Evolutionary conservation across 1,140 invertebrate genomes (phyloP), one percentile per base, ranked within the genome.

Genomic region (Temnothorax longispinosus): DNA sequence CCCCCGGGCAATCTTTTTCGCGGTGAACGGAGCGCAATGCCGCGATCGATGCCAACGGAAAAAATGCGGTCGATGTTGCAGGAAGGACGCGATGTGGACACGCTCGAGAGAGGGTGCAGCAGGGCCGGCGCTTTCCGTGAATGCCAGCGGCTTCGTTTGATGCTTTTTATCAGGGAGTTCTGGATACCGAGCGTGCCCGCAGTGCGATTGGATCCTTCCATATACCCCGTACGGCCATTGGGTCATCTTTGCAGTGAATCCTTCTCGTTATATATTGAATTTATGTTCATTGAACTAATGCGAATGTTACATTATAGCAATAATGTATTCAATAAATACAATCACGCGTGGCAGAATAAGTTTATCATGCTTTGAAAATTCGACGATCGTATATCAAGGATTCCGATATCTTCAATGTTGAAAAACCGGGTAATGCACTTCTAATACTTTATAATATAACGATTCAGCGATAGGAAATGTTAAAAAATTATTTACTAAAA

Each of bases 111-210:
- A 88, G 89, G 89, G 89, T 91, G 89, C 89, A 88, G 80, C 72
- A 88, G 90, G 76, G 77, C 69, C 90, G 87, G 58, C 80, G 89
- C 87, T 92, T 92, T 92, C 91, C 91, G 84, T 92, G 91, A 92
- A 92, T 89, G 91, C 86, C 67, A 87, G 89, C 93, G 92, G 92
- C 91, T 84, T 90, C 90, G 90, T 93, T 93, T 93, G 92, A 93
- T 93, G 91, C 84, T 93, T 93, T 93, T 93, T 93, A 91, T 72
- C 84, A 69, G 18, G 76, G 86, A 87, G 60, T 90, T 77, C 92
- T 90, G 88, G 89, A 92, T 93, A 92, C 91, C 91, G 75, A 47
- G 88, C 87, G 91, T 93, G 89, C 89, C 88, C 87, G 71, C 38
- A 44, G 21, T 75, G 71, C 88, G 88, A 92, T 92, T 92, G 91